Conservation (phyloP, 1,140 invertebrate species). For the Arion vulgaris region DNA sequence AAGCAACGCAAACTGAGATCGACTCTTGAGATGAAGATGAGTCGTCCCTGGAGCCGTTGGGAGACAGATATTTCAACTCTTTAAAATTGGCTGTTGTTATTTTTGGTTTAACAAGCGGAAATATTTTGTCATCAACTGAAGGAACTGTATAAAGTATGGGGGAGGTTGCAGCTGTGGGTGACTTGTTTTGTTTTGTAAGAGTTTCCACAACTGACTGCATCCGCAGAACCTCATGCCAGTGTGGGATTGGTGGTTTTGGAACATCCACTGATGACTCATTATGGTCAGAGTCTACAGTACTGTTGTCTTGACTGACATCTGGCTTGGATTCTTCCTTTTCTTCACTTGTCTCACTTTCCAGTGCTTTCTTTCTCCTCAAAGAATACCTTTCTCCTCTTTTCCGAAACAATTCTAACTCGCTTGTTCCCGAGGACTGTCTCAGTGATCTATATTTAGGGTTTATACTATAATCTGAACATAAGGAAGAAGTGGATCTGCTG, state of each 20-base stretch:
- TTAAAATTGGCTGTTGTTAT: not conserved
- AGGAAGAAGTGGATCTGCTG: not conserved
- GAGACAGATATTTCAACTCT: not conserved
- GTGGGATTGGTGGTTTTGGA: not conserved
- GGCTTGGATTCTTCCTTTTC: not conserved
- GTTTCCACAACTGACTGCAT: not conserved
- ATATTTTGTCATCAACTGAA: not conserved
- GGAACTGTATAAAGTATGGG: not conserved
- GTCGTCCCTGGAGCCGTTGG: not conserved
- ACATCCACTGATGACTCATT: not conserved
- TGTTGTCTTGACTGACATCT: not conserved
- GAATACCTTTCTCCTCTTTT: constrained; percentile 6
- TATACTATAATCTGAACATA: not conserved
- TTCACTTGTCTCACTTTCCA: not conserved
- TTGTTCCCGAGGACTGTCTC: not conserved
- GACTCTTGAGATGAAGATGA: constrained; percentile 1
- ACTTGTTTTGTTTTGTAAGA: not conserved
- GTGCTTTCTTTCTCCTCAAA: not conserved
- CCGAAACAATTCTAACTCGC: not conserved
- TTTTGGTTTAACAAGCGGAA: not conserved
- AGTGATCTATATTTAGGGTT: not conserved
- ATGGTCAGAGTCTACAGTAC: not conserved
- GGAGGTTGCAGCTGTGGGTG: not conserved
- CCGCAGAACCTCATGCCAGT: not conserved
- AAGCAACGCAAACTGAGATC: not conserved